These are phyloP conservation scores for Burhinus bistriatus DNA, from an alignment of 2,113 vertebrate genomes.

Conservation along the genomic window DNA sequence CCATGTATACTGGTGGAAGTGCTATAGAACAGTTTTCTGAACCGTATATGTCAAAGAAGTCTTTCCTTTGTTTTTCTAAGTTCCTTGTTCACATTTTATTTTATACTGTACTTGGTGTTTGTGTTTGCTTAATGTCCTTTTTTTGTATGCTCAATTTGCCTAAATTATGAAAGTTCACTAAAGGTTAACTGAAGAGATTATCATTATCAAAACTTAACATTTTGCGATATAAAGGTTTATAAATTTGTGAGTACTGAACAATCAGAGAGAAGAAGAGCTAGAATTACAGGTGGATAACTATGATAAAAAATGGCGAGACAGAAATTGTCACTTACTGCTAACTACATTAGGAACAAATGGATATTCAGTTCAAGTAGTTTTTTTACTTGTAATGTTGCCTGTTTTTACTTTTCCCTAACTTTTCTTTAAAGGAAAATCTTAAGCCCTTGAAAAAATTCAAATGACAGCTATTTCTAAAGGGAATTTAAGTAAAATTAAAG, in stretches of 20 bases:
- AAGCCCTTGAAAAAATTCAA: not conserved
- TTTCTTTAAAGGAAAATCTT: not conserved
- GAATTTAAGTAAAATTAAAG: not conserved
- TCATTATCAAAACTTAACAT: not conserved
- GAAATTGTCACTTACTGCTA: not conserved
- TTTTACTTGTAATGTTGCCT: not conserved
- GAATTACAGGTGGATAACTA: not conserved
- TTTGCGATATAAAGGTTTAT: not conserved
- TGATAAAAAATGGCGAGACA: not conserved
- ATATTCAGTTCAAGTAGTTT: not conserved
- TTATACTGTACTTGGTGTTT: not conserved
- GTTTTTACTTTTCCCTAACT: not conserved
- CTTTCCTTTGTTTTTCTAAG: not conserved
- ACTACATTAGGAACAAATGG: not conserved
- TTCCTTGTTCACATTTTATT: not conserved
- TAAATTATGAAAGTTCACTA: not conserved
- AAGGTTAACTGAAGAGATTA: not conserved
- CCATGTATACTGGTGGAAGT: not conserved
- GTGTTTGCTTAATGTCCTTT: not conserved
- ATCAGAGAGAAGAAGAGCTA: not conserved
- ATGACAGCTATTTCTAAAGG: not conserved
- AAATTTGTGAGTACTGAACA: not conserved
- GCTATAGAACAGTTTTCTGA: not conserved
- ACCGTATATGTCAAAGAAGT: not conserved
- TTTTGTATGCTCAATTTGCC: not conserved